Evolutionary conservation across 2,113 vertebrate species (phyloP).

Genomic region (Pluvialis apricaria): DNA sequence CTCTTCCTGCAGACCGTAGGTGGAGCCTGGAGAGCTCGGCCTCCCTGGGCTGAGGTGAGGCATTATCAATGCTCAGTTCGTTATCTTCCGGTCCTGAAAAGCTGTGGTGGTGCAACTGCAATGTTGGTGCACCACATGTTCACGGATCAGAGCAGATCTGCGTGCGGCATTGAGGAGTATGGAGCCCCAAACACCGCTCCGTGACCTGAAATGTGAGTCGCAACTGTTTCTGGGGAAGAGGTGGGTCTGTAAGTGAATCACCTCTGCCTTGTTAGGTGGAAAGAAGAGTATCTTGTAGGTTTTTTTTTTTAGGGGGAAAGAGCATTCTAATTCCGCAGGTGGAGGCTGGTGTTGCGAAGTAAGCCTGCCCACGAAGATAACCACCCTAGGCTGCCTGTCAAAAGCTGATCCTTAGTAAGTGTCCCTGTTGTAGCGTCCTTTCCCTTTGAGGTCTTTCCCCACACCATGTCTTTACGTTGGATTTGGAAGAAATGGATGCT

Average conservation of each 20-base stretch:
- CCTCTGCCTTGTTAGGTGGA: background rate
- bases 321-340: background rate
- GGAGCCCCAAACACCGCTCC: background rate
- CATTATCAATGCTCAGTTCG: rapidly evolving
- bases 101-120: rapidly evolving
- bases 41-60: background rate
- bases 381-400: background rate
- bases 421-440: background rate
- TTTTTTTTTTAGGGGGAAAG: background rate
- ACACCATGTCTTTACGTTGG: background rate
- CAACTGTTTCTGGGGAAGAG: background rate
- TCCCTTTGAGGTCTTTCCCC: background rate
- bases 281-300: background rate
- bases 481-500: background rate
- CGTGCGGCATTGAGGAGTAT: rapidly evolving
- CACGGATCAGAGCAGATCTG: background rate
- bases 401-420: background rate
- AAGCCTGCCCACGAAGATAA: background rate
- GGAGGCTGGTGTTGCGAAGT: background rate
- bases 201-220: background rate
- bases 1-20: background rate
- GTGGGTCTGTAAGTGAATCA: background rate
- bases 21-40: rapidly evolving
- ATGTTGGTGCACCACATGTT: rapidly evolving
- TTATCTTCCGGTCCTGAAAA: background rate